phyloP scores from a whole-genome alignment of 2,888 invertebrate genomes.

The Myopa tessellatipennis region DNA sequence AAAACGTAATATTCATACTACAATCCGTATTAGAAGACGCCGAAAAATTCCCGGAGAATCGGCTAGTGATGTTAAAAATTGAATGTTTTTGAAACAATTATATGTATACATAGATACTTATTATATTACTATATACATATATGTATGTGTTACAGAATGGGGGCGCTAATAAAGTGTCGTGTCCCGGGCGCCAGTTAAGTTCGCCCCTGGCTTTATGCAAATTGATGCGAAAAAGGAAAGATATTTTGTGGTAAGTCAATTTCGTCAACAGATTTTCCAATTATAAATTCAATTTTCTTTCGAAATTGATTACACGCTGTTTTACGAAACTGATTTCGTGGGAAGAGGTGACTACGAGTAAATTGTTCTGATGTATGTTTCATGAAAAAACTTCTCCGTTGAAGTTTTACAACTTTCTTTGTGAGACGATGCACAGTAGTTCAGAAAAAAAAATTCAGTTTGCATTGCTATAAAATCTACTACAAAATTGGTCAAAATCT shows the following conservation, averaged over 20 bases:
- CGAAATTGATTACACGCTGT: slow-evolving; percentile 66
- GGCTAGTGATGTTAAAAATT: no score
- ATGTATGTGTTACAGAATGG: not conserved
- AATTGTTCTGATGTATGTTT: slow-evolving; percentile 2
- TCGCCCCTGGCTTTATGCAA: not conserved
- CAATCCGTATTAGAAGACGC: no score
- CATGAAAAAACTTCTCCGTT: slow-evolving; percentile 46
- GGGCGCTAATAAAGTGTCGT: not conserved
- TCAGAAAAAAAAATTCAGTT: not conserved
- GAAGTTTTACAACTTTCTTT: slow-evolving; percentile 46
- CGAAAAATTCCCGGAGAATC: no score
- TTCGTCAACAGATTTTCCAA: slow-evolving; percentile 67
- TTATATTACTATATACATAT: not conserved
- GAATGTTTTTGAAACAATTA: no score
- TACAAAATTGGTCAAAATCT: no score
- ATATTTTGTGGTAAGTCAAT: slow-evolving; percentile 64
- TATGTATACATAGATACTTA: no score
- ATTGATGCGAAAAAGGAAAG: not conserved
- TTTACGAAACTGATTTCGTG: slow-evolving; percentile 21
- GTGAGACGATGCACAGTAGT: slow-evolving; percentile 1
- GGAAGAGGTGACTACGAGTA: no score
- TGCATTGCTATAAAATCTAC: not conserved
- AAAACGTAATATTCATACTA: no score
- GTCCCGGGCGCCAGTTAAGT: not conserved
- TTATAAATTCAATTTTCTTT: slow-evolving; percentile 70